Percentiles rank a stretch among this genome's conserved stretches.
These are phyloP conservation scores for Brachyistius frenatus DNA, from an alignment of 2,113 vertebrate genomes.

Conservation along the genomic window DNA sequence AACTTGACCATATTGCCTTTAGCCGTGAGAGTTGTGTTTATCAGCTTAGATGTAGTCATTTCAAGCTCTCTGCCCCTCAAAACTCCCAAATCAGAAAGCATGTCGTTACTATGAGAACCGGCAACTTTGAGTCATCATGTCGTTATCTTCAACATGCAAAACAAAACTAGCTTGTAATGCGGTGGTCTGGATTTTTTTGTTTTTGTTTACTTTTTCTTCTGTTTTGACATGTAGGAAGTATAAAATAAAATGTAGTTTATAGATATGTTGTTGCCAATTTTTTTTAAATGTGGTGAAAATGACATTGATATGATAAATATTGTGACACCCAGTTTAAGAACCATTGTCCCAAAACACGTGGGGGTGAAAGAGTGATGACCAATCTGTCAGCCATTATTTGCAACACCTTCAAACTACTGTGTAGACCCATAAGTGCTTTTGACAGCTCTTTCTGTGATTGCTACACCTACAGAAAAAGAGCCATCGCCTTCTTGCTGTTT, in stretches of 20 bases:
- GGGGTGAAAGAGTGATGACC: slow-evolving; percentile 15
- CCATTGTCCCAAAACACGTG: neutral
- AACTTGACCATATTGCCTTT: neutral
- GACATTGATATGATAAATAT: neutral
- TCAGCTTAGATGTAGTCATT: neutral
- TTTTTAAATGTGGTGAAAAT: neutral
- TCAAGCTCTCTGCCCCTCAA: neutral
- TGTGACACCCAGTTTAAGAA: neutral
- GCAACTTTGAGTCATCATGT: slow-evolving; percentile 14
- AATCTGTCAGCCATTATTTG: slow-evolving; percentile 19
- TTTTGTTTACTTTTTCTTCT: neutral
- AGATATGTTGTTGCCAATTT: neutral
- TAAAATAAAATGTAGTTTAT: neutral
- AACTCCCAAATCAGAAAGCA: neutral
- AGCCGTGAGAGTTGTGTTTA: neutral
- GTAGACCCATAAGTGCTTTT: slow-evolving; percentile 8
- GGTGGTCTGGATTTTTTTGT: neutral
- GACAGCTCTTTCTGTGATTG: slow-evolving; percentile 23
- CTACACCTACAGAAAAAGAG: slow-evolving; percentile 8
- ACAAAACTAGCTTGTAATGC: neutral
- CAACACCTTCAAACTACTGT: slow-evolving; percentile 20
- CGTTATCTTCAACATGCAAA: neutral
- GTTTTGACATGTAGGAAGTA: neutral
- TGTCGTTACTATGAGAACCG: slow-evolving; percentile 22
- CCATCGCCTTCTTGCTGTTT: neutral